phyloP scores from a whole-genome alignment of 2,797 vertebrate genomes.

The Loriculus beryllinus region DNA sequence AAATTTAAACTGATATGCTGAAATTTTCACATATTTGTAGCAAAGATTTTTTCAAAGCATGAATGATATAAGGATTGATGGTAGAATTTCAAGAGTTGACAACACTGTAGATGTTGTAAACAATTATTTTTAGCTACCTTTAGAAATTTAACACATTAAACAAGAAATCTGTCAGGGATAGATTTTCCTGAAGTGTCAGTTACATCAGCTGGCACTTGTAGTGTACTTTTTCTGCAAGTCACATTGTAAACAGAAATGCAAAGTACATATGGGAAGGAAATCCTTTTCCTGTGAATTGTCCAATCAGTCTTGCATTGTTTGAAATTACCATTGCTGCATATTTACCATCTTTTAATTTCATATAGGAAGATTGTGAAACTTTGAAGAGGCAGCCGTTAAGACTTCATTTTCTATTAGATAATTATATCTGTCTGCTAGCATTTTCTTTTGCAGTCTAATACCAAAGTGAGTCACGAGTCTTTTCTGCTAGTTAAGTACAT shows the following conservation, averaged over 20 bases:
- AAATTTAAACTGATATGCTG: not conserved
- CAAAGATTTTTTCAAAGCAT: not conserved
- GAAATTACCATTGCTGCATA: not conserved
- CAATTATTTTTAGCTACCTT: slow-evolving; percentile 53
- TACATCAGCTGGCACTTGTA: not conserved
- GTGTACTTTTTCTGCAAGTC: not conserved
- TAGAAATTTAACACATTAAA: slow-evolving; percentile 54
- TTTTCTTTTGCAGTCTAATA: not conserved
- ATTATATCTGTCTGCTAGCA: not conserved
- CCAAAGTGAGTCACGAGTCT: not conserved
- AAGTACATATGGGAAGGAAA: slow-evolving; percentile 38
- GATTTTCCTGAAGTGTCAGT: slow-evolving; percentile 43
- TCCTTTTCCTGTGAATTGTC: slow-evolving; percentile 56
- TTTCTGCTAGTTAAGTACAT: not conserved
- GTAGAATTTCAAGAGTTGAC: not conserved
- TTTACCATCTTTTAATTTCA: not conserved
- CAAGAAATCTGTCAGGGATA: slow-evolving; percentile 22
- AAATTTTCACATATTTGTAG: not conserved
- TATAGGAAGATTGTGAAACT: not conserved
- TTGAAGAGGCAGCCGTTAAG: not conserved
- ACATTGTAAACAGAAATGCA: not conserved
- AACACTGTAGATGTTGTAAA: not conserved
- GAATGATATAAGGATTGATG: not conserved
- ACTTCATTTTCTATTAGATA: not conserved
- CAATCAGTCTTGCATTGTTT: slow-evolving; percentile 29